phyloP scores from a whole-genome alignment of 2,113 vertebrate species.

The Orthochromis malagaraziensis region DNA sequence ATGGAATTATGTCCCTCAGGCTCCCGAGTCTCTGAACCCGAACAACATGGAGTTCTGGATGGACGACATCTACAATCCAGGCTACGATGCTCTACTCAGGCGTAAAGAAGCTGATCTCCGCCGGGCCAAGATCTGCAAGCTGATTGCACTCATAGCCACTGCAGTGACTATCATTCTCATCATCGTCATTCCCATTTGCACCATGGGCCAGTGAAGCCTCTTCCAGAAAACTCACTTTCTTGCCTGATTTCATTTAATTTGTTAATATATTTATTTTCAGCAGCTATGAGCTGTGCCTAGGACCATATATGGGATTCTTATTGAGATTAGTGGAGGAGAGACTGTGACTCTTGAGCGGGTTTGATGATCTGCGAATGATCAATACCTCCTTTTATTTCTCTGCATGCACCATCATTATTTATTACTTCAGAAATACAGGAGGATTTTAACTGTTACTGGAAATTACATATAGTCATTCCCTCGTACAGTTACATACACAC shows the following conservation, averaged over 20 bases:
- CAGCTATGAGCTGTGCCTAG: neutral
- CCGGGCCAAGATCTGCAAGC: conserved; percentile 86
- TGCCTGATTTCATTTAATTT: neutral
- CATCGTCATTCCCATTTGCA: conserved; percentile 88
- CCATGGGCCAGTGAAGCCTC: conserved; percentile 76
- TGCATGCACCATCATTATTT: conserved; percentile 23
- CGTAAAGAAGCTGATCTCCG: conserved; percentile 86
- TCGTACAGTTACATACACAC: neutral
- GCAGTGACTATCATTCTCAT: conserved; percentile 82
- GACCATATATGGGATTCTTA: neutral
- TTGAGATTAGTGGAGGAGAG: neutral
- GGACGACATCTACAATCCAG: conserved; percentile 92
- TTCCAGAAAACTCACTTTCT: neutral
- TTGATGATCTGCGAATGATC: neutral
- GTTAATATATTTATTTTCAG: neutral
- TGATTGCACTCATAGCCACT: conserved; percentile 77
- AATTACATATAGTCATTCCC: neutral
- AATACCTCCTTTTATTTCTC: neutral
- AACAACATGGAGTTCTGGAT: conserved; percentile 96
- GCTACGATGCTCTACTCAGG: conserved; percentile 86
- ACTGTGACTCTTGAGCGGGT: neutral
- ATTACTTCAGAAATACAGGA: neutral
- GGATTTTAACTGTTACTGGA: neutral
- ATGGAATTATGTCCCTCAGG: conserved; percentile 58
- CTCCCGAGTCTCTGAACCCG: conserved; percentile 88